Conservation (phyloP, 2,888 invertebrate genomes). For the Cistogaster globosa region DNA sequence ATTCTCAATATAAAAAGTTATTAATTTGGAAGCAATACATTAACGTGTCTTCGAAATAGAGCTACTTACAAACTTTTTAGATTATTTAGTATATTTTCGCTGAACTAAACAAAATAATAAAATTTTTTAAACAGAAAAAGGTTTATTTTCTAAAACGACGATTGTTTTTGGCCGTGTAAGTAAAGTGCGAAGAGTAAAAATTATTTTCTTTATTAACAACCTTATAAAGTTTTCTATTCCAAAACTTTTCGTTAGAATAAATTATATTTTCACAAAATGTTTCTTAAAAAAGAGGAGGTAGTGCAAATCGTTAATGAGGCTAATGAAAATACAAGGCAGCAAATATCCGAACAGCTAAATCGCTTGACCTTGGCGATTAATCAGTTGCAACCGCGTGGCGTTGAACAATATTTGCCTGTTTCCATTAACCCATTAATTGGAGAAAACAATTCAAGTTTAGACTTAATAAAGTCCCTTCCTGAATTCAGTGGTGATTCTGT, state of each 20-base stretch:
- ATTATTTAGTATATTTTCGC: no score
- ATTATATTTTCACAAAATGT: slow-evolving; percentile 45
- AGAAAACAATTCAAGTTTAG: slow-evolving; percentile 53
- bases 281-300: slow-evolving; percentile 48
- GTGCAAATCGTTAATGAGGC: slow-evolving; percentile 41
- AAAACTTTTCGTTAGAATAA: slow-evolving; percentile 42
- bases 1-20: no score
- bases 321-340: slow-evolving; percentile 32
- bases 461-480: slow-evolving; percentile 48
- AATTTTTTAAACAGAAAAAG: no score
- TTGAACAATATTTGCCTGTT: slow-evolving; percentile 37
- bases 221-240: slow-evolving; percentile 45
- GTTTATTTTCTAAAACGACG: no score
- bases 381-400: slow-evolving; percentile 39
- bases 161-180: no score
- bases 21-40: no score
- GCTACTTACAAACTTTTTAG: no score
- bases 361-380: slow-evolving; percentile 40
- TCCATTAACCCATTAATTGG: slow-evolving; percentile 22
- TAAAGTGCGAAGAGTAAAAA: no score
- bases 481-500: slow-evolving; percentile 48
- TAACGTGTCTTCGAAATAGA: no score
- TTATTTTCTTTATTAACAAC: no score
- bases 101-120: no score
- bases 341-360: slow-evolving; percentile 43